A percentile compares a stretch with the other conserved stretches of the same genome.
Conservation (phyloP, 2,888 invertebrate species). For the Pristionchus arcanus region DNA sequence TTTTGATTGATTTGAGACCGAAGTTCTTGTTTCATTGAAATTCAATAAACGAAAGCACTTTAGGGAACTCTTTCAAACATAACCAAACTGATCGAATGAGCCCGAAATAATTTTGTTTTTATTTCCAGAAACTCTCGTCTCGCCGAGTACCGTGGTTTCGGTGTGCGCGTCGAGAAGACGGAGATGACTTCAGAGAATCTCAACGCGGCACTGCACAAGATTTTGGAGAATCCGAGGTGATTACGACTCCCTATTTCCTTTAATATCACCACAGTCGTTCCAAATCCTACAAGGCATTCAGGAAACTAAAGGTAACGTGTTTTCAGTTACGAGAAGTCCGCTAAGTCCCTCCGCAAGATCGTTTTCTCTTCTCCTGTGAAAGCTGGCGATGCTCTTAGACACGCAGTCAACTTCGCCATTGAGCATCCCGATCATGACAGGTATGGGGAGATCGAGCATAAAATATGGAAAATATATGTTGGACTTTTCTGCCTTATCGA, state of each 20-base stretch:
- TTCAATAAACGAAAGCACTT: too few relatives aligned
- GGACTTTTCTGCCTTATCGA: too few relatives aligned
- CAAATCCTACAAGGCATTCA: too few relatives aligned
- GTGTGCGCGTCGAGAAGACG: constrained; percentile 14
- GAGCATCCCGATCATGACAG: constrained; percentile 31
- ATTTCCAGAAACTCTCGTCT: constrained; percentile 44
- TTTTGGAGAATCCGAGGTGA: not conserved
- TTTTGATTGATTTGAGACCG: too few relatives aligned
- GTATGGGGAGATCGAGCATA: too few relatives aligned
- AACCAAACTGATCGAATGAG: too few relatives aligned
- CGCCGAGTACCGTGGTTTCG: constrained; percentile 36
- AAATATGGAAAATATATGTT: too few relatives aligned
- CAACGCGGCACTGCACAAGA: not conserved
- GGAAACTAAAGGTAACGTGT: too few relatives aligned
- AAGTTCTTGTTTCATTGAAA: too few relatives aligned
- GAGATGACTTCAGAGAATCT: not conserved
- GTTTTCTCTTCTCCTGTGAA: constrained; percentile 19
- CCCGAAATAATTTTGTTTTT: too few relatives aligned
- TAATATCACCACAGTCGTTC: too few relatives aligned
- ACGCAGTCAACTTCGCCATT: constrained; percentile 26
- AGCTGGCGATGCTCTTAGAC: constrained; percentile 8
- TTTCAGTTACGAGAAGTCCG: constrained; percentile 17
- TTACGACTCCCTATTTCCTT: too few relatives aligned
- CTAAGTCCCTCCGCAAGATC: constrained; percentile 6
- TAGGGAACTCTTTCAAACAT: not conserved